Evolutionary conservation across 2,797 vertebrate genomes (phyloP).

Genomic region (Phyllotis vaccarum): DNA sequence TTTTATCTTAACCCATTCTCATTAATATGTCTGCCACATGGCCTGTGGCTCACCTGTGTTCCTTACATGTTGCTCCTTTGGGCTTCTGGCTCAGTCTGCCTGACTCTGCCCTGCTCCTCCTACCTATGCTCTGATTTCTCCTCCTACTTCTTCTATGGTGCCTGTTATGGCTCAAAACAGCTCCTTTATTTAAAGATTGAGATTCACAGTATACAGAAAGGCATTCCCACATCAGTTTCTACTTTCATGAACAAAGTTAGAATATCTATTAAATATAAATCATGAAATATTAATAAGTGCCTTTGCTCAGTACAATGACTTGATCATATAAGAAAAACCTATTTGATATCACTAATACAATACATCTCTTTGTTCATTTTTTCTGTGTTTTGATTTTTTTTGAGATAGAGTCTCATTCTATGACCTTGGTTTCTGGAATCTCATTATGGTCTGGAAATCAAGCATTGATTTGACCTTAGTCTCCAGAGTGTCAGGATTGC

Average conservation of each 20-base stretch:
- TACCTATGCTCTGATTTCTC: too few species aligned
- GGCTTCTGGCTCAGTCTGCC: too few species aligned
- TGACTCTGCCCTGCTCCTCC: too few species aligned
- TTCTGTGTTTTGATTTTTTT: background rate
- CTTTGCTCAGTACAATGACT: background rate
- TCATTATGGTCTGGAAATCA: background rate
- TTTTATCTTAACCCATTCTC: too few species aligned
- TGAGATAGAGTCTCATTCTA: background rate
- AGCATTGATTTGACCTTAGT: background rate
- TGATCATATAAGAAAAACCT: background rate
- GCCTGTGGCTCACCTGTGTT: too few species aligned
- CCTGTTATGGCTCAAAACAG: too few species aligned
- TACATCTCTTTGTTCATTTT: background rate
- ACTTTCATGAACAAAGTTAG: background rate
- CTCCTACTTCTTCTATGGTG: too few species aligned
- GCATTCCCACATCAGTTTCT: background rate
- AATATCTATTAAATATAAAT: constrained; percentile 8
- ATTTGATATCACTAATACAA: background rate
- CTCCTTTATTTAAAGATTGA: too few species aligned
- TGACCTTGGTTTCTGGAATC: background rate
- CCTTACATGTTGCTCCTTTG: too few species aligned
- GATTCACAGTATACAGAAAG: too few species aligned
- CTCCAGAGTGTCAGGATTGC: background rate
- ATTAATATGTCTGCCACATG: too few species aligned
- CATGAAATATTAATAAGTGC: background rate